Evolutionary conservation across 2,113 vertebrate species (phyloP).

Genomic region (Misgurnus mizolepis): DNA sequence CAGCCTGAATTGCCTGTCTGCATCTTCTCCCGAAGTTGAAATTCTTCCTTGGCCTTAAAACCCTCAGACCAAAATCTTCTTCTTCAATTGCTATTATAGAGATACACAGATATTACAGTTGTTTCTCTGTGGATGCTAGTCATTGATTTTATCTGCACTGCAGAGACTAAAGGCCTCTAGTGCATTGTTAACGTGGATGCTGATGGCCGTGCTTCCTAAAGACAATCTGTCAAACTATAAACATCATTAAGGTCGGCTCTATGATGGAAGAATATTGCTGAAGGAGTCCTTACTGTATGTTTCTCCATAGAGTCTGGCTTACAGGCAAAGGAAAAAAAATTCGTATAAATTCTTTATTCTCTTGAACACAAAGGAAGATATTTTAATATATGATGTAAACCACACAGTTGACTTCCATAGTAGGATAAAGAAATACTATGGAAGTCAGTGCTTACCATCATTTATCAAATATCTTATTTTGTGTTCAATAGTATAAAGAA

Average conservation of each 20-base stretch:
- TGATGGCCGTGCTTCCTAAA: slow-evolving; percentile 36
- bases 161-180: slow-evolving; percentile 28
- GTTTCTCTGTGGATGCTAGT: slow-evolving; percentile 9
- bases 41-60: slow-evolving; percentile 17
- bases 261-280: slow-evolving; percentile 27
- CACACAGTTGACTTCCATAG: too few relatives aligned
- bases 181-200: slow-evolving; percentile 32
- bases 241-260: slow-evolving; percentile 49
- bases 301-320: background rate
- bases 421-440: too few relatives aligned
- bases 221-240: slow-evolving; percentile 40
- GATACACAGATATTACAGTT: slow-evolving; percentile 29
- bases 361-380: too few relatives aligned
- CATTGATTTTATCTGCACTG: slow-evolving; percentile 36
- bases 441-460: too few relatives aligned
- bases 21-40: slow-evolving; percentile 16
- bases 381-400: too few relatives aligned
- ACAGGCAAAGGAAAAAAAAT: slow-evolving; percentile 2
- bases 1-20: slow-evolving; percentile 26
- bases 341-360: too few relatives aligned
- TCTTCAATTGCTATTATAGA: slow-evolving; percentile 3
- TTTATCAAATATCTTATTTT: too few relatives aligned
- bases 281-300: background rate
- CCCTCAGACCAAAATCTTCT: background rate
- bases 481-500: too few relatives aligned